phyloP scores from a whole-genome alignment of 64 coral and sea anemone genomes.

The Actinia equina region DNA sequence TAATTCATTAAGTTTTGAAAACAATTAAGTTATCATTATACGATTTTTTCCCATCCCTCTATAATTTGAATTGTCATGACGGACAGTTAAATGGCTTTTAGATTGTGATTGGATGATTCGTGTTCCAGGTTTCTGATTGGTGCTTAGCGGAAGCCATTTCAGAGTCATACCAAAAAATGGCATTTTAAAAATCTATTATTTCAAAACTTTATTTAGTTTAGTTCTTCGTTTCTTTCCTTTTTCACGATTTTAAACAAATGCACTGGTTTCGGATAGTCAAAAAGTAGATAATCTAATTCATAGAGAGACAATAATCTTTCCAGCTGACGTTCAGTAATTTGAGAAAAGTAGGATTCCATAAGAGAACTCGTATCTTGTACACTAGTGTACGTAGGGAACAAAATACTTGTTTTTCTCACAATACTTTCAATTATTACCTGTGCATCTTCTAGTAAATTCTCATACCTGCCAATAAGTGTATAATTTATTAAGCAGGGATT shows the following conservation, averaged over 20 bases:
- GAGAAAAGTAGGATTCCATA: constrained; percentile 21
- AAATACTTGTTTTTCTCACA: background rate
- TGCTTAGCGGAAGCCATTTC: background rate
- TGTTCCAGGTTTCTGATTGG: background rate
- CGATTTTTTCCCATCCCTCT: no score
- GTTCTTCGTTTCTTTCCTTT: background rate
- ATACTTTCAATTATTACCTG: background rate
- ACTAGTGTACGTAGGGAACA: background rate
- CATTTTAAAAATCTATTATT: background rate
- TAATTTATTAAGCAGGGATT: constrained; percentile 35
- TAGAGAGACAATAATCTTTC: constrained; percentile 10
- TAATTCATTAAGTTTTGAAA: no score
- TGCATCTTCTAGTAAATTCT: constrained; percentile 18
- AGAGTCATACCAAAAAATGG: background rate
- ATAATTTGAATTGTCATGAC: no score
- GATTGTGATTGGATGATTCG: background rate
- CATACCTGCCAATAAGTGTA: constrained; percentile 31
- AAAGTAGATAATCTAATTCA: constrained; percentile 21
- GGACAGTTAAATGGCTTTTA: no score
- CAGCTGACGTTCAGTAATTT: constrained; percentile 12
- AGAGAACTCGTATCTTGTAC: background rate
- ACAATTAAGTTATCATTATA: no score
- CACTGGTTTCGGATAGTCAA: constrained; percentile 10
- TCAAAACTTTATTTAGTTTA: background rate
- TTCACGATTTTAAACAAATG: constrained; percentile 22